A percentile compares a stretch with the other conserved stretches of the same genome.
Conservation (phyloP, 2,888 invertebrate genomes). For the Creontiades dilutus region DNA sequence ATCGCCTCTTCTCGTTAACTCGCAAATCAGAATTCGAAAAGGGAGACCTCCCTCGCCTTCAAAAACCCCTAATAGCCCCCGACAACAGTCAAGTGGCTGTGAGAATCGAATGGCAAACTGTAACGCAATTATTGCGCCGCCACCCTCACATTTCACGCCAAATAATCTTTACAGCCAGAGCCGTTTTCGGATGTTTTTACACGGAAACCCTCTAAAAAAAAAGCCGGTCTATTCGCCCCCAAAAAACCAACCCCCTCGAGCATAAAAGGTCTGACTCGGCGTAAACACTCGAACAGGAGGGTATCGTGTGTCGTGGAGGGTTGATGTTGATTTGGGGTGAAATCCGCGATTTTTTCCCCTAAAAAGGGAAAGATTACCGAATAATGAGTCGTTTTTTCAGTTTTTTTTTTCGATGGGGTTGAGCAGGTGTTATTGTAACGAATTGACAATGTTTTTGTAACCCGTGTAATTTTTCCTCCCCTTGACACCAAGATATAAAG, state of each 20-base stretch:
- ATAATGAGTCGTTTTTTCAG: slow-evolving; percentile 19
- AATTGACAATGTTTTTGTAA: slow-evolving; percentile 46
- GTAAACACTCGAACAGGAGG: slow-evolving; percentile 43
- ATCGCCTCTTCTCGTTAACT: no score
- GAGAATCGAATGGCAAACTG: neutral
- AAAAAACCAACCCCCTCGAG: neutral
- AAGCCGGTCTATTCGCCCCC: neutral
- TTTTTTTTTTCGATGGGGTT: neutral
- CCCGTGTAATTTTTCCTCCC: slow-evolving; percentile 36
- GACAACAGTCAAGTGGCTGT: neutral
- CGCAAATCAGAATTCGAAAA: neutral
- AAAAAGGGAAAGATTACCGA: slow-evolving; percentile 35
- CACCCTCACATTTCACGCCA: slow-evolving; percentile 46
- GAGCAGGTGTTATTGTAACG: slow-evolving; percentile 39
- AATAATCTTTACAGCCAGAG: slow-evolving; percentile 5
- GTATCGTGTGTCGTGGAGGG: slow-evolving; percentile 50
- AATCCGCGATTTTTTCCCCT: slow-evolving; percentile 10
- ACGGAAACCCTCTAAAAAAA: neutral
- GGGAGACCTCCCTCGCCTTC: neutral
- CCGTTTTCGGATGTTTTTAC: slow-evolving; percentile 24
- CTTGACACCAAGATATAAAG: neutral
- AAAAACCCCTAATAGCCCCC: neutral
- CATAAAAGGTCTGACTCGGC: neutral
- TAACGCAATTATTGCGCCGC: neutral
- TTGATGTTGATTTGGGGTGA: slow-evolving; percentile 21